Evolutionary conservation across 1,140 invertebrate genomes (phyloP).

Genomic region (Papilio glaucus): DNA sequence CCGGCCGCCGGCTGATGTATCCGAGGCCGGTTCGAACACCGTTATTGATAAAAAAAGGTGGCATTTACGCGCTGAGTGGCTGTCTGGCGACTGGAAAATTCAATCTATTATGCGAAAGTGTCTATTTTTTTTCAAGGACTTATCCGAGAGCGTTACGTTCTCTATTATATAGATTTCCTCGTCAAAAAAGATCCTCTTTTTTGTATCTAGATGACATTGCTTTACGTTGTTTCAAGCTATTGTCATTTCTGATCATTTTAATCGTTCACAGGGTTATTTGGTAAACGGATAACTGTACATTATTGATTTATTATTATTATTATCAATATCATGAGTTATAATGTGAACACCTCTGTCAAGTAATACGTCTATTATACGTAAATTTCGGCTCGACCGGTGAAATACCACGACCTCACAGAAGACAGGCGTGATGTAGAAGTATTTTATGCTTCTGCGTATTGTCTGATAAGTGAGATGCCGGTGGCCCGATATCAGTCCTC

Average conservation of each 20-base stretch:
- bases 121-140: slow-evolving; percentile 39
- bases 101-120: slow-evolving; percentile 36
- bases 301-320: slow-evolving; percentile 32
- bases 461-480: too few relatives aligned
- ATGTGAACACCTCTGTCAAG: too few relatives aligned
- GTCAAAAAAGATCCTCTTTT: slow-evolving; percentile 20
- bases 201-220: slow-evolving; percentile 11
- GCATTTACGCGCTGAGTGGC: slow-evolving; percentile 59
- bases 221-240: background rate
- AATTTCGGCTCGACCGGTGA: too few relatives aligned
- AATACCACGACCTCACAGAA: too few relatives aligned
- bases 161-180: slow-evolving; percentile 29
- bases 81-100: slow-evolving; percentile 44
- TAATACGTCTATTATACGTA: background rate
- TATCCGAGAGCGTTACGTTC: slow-evolving; percentile 28
- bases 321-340: slow-evolving; percentile 7
- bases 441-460: too few relatives aligned
- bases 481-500: too few relatives aligned
- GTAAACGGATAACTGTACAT: slow-evolving; percentile 23
- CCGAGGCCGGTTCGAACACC: slow-evolving; percentile 70
- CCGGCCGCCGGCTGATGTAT: slow-evolving; percentile 62
- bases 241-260: slow-evolving; percentile 21
- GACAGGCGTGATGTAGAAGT: too few relatives aligned
- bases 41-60: slow-evolving; percentile 72
- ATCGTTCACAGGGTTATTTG: background rate